Evolutionary conservation across 2,113 vertebrate species (phyloP), one percentile per base, ranked within the genome.

Genomic region (Marmota flaviventris): DNA sequence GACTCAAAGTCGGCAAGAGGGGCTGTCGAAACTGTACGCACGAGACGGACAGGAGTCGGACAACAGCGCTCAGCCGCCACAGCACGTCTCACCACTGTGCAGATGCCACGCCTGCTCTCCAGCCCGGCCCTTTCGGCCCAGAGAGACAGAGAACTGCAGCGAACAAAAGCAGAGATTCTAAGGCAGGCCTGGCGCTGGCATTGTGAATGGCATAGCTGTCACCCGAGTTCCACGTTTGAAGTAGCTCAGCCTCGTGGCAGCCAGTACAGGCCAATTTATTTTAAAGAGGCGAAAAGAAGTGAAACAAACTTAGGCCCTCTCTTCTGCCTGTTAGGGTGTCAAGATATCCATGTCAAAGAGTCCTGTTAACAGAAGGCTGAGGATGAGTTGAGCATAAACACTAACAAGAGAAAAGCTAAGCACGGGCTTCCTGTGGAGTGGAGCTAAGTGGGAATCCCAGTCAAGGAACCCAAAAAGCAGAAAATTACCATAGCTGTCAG

Each of bases 191-290:
- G 89, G 96, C 89, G 42, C 97, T 85, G 81, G 96, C 94, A 22
- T 82, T 20, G 69, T 95, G 96, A 96, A 92, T 91, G 96, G 97
- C 97, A 77, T 94, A 97, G 96, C 98, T 98, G 97, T 98, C 99
- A 98, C 98, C 98, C 20, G 0, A 93, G 97, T 97, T 97, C 96
- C 13, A 45, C 85, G 92, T 97, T 8, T 8, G 97, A 97, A 97
- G 96, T 95, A 98, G 97, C 97, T 94, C 96, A 94, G 94, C 95
- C 97, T 96, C 20, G 0, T 20, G 97, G 97, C 97, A 98, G 65
- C 97, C 96, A 84, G 85, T 95, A 78, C 95, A 96, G 95, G 97
- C 98, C 98, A 98, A 98, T 98, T 98, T 98, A 97, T 98, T 98
- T 98, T 97, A 97, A 98, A 98, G 96, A 93, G 82, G 82, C 83